Evolutionary conservation across 2,888 invertebrate genomes (phyloP).

Genomic region (Campoplex nolae): DNA sequence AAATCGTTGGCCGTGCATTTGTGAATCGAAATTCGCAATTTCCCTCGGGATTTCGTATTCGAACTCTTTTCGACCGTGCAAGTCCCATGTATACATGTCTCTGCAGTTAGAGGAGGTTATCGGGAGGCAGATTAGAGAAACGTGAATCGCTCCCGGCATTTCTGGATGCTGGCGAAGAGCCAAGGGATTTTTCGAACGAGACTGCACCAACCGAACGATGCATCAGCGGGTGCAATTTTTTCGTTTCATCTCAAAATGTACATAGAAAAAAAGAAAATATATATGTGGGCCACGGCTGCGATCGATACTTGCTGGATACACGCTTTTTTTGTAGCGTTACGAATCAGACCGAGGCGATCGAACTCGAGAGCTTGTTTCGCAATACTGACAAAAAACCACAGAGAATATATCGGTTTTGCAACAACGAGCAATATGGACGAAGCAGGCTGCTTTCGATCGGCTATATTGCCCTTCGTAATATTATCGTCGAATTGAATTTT

Average conservation of each 20-base stretch:
- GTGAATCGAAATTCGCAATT: slow-evolving; percentile 6
- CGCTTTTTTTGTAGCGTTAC: slow-evolving; percentile 18
- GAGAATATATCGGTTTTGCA: slow-evolving; percentile 46
- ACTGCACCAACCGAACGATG: background rate
- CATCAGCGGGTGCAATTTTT: slow-evolving; percentile 12
- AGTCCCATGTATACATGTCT: background rate
- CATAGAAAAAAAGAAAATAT: slow-evolving; percentile 8
- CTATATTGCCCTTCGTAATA: background rate
- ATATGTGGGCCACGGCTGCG: slow-evolving; percentile 62
- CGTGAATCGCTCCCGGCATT: background rate
- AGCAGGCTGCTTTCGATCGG: slow-evolving; percentile 1
- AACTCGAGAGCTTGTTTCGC: slow-evolving; percentile 47
- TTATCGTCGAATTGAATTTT: background rate
- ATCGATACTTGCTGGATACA: slow-evolving; percentile 48
- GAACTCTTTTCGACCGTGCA: background rate
- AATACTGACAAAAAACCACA: slow-evolving; percentile 34
- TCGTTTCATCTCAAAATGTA: slow-evolving; percentile 17
- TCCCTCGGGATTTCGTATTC: background rate
- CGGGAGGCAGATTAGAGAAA: slow-evolving; percentile 15
- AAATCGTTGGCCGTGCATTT: background rate
- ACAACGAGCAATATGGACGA: slow-evolving; percentile 5
- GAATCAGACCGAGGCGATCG: slow-evolving; percentile 52
- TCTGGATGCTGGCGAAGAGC: slow-evolving; percentile 19
- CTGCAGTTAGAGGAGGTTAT: background rate
- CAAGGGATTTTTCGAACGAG: slow-evolving; percentile 12